phyloP scores from a whole-genome alignment of 2,113 vertebrate genomes.

The Hippolais icterina region DNA sequence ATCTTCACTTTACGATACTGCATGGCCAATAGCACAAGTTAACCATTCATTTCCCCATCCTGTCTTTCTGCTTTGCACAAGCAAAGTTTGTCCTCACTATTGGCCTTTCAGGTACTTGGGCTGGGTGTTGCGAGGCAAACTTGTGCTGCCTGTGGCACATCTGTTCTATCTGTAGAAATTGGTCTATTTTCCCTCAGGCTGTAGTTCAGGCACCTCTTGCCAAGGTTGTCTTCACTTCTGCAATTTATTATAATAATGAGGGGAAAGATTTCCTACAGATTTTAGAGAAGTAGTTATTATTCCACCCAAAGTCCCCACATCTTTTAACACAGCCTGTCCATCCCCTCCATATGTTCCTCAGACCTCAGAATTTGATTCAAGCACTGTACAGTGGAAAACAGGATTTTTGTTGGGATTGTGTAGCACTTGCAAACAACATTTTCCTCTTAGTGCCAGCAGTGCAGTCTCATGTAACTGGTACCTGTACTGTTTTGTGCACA shows the following conservation, averaged over 20 bases:
- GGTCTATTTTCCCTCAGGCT: not conserved
- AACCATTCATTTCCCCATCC: not conserved
- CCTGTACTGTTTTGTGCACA: not conserved
- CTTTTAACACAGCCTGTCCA: not conserved
- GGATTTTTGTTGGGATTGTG: not conserved
- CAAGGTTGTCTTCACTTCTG: not conserved
- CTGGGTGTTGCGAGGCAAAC: not conserved
- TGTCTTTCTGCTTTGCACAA: not conserved
- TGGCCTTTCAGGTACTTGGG: not conserved
- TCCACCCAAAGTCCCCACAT: not conserved
- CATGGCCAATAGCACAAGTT: not conserved
- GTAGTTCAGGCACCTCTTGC: constrained; percentile 1
- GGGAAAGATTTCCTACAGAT: constrained; percentile 1
- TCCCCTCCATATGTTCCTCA: not conserved
- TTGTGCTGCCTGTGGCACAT: not conserved
- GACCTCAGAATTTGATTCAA: not conserved
- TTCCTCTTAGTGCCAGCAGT: not conserved
- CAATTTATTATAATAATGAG: not conserved
- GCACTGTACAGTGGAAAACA: not conserved
- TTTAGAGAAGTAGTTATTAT: not conserved
- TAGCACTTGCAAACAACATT: not conserved
- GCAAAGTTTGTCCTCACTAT: not conserved
- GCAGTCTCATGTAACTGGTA: not conserved
- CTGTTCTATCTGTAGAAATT: not conserved
- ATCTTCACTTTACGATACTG: not conserved